Evolutionary conservation across 2,797 vertebrate genomes (phyloP).

Genomic region (Sebastes nivosus): DNA sequence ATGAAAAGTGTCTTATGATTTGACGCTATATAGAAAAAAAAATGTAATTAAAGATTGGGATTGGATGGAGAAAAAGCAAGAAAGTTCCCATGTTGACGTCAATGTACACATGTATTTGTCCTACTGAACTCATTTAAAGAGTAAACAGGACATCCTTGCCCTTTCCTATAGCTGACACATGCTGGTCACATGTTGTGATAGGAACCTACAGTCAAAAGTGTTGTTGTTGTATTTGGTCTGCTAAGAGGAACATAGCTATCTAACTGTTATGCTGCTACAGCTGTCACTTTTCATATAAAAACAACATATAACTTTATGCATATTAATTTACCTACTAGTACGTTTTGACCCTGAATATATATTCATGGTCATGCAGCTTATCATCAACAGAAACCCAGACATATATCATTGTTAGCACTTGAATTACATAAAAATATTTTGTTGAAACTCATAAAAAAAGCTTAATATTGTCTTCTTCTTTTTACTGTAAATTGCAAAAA

Average conservation of each 20-base stretch:
- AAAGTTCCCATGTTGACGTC: no score
- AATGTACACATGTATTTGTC: neutral
- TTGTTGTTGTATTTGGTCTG: neutral
- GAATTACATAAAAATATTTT: neutral
- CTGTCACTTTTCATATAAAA: neutral
- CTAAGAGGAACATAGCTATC: neutral
- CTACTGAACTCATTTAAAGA: neutral
- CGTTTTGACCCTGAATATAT: neutral
- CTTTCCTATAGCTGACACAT: neutral
- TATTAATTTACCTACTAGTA: neutral
- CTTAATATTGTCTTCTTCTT: neutral
- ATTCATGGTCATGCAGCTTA: neutral
- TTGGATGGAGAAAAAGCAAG: neutral
- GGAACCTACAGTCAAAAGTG: neutral
- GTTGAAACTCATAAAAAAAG: neutral
- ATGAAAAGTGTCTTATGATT: neutral
- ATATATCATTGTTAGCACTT: neutral
- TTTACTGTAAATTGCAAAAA: neutral
- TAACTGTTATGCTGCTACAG: neutral
- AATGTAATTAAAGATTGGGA: neutral
- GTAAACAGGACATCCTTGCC: neutral
- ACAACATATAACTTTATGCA: neutral
- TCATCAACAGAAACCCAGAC: neutral
- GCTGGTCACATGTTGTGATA: neutral
- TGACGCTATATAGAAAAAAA: neutral